These are phyloP conservation scores for Mayetiola destructor DNA, from an alignment of 2,888 invertebrate species.

Conservation along the genomic window DNA sequence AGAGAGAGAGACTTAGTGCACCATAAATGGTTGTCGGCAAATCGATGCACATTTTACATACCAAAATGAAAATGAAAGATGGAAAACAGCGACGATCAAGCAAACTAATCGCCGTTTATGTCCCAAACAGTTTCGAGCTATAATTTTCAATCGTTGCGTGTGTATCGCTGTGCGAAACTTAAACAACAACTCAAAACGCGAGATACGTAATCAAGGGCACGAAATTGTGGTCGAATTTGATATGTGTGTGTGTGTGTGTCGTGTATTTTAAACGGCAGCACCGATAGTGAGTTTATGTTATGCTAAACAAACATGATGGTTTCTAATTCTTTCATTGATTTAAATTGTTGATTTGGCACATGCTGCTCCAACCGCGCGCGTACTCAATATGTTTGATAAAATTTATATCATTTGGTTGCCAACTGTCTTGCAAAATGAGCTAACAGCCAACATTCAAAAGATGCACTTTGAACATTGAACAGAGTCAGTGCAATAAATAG, in stretches of 20 bases:
- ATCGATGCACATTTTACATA: too few relatives aligned
- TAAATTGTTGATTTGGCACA: conserved; percentile 5
- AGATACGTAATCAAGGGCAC: conserved; percentile 7
- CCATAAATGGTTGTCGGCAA: conserved; percentile 10
- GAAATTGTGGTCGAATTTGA: not conserved
- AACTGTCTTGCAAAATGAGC: too few relatives aligned
- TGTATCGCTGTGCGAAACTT: not conserved
- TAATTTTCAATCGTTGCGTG: too few relatives aligned
- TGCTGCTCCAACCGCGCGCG: conserved; percentile 1
- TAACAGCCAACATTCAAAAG: too few relatives aligned
- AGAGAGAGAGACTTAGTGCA: not conserved
- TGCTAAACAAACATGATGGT: conserved; percentile 9
- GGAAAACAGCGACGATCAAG: not conserved
- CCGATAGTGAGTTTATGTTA: conserved; percentile 5
- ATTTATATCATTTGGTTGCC: not conserved
- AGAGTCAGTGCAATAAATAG: conserved; percentile 8
- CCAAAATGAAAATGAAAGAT: not conserved
- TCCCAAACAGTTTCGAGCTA: too few relatives aligned
- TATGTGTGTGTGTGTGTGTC: too few relatives aligned
- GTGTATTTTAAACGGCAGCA: too few relatives aligned
- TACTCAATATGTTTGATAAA: not conserved
- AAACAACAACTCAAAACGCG: not conserved
- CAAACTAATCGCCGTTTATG: conserved; percentile 12
- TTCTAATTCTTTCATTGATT: conserved; percentile 11
- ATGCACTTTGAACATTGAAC: too few relatives aligned